Percentiles rank a stretch among this genome's conserved stretches.
These are phyloP conservation scores for Watsonalla binaria DNA, from an alignment of 2,888 invertebrate species.

Conservation along the genomic window DNA sequence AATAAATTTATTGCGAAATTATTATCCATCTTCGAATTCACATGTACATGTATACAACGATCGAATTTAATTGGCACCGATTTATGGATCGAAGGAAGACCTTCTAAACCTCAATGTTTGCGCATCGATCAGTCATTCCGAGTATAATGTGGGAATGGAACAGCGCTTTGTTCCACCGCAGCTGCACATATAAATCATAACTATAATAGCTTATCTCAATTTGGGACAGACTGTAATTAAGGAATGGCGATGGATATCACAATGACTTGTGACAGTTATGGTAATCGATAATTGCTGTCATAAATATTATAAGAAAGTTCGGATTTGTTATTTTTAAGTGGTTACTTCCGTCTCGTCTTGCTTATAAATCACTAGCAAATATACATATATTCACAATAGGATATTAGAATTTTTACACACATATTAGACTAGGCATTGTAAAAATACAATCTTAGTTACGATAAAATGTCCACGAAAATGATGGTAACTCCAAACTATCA, in stretches of 20 bases:
- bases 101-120: slow-evolving; percentile 10
- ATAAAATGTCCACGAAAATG: too few species aligned
- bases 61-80: too few species aligned
- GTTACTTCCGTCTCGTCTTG: not conserved
- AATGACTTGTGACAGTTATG: slow-evolving; percentile 3
- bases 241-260: slow-evolving; percentile 13
- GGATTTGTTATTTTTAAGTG: not conserved
- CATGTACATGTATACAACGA: too few species aligned
- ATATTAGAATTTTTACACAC: too few species aligned
- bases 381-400: too few species aligned
- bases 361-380: not conserved
- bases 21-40: too few species aligned
- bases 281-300: not conserved
- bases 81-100: too few species aligned
- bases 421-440: too few species aligned
- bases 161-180: slow-evolving; percentile 44
- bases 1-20: too few species aligned
- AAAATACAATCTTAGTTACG: too few species aligned
- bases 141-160: slow-evolving; percentile 65
- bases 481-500: too few species aligned
- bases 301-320: not conserved
- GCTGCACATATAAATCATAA: slow-evolving; percentile 65
- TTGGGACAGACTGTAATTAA: slow-evolving; percentile 45
- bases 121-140: slow-evolving; percentile 58
- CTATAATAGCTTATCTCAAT: slow-evolving; percentile 47